A percentile compares a stretch with the other conserved stretches of the same genome.
Evolutionary conservation across 2,113 vertebrate genomes (phyloP).

Genomic region (Burhinus oedicnemus): DNA sequence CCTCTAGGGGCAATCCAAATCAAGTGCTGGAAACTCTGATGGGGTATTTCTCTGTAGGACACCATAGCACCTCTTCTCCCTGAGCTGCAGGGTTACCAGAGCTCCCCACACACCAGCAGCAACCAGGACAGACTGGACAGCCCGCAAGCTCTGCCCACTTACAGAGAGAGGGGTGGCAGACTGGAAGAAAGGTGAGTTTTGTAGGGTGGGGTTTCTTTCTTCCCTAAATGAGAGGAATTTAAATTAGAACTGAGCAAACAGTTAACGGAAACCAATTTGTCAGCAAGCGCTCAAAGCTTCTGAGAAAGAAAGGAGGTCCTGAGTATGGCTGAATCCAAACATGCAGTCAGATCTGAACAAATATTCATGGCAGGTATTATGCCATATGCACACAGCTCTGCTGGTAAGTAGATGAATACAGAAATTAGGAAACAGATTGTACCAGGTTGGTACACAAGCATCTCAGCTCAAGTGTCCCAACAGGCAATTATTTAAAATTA

Average conservation of each 20-base stretch:
- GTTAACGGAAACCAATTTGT: background rate
- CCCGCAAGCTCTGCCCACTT: background rate
- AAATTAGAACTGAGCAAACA: background rate
- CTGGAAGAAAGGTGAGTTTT: background rate
- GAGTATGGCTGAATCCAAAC: background rate
- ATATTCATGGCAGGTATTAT: fast-evolving
- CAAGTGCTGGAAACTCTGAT: background rate
- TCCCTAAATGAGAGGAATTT: background rate
- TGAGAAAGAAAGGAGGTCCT: background rate
- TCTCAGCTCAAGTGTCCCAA: background rate
- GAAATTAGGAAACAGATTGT: background rate
- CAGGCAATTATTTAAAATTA: background rate
- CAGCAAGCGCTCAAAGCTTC: background rate
- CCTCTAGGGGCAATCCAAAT: background rate
- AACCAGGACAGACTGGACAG: background rate
- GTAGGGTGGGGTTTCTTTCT: background rate
- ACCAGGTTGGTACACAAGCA: background rate
- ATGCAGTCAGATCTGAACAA: background rate
- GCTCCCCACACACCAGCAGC: background rate
- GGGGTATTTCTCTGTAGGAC: background rate
- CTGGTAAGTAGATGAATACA: background rate
- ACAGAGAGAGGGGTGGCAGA: background rate
- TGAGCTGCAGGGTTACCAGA: background rate
- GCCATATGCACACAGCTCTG: background rate
- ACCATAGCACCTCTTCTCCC: background rate